phyloP scores from a whole-genome alignment of 2,113 vertebrate genomes.

The Phocoena phocoena region DNA sequence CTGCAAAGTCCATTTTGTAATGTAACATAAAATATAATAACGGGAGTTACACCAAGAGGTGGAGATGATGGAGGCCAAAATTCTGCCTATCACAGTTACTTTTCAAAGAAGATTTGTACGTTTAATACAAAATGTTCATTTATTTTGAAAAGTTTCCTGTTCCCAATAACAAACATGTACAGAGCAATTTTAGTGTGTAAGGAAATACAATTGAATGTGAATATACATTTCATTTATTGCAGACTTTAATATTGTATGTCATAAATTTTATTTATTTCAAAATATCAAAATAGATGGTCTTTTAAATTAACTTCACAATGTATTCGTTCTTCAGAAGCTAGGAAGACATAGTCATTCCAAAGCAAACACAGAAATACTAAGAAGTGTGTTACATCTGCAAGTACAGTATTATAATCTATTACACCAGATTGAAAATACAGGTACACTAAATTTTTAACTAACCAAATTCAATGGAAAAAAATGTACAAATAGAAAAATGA shows the following conservation, averaged over 20 bases:
- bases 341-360: neutral
- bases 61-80: neutral
- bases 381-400: neutral
- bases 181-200: neutral
- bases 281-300: neutral
- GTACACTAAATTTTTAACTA: neutral
- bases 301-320: neutral
- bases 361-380: neutral
- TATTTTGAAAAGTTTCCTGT: neutral
- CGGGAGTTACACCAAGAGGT: neutral
- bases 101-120: neutral
- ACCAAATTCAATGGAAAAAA: neutral
- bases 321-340: neutral
- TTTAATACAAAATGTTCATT: neutral
- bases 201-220: neutral
- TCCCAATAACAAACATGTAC: neutral
- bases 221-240: neutral
- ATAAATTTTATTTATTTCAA: neutral
- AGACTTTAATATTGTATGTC: neutral
- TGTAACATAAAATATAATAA: neutral
- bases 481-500: neutral
- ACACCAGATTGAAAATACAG: neutral
- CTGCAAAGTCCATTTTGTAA: neutral
- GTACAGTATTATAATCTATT: neutral
- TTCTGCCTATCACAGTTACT: neutral